Evolutionary conservation across 2,888 invertebrate species (phyloP), one percentile per base, ranked within the genome.

Genomic region (Serrognathus titanus): DNA sequence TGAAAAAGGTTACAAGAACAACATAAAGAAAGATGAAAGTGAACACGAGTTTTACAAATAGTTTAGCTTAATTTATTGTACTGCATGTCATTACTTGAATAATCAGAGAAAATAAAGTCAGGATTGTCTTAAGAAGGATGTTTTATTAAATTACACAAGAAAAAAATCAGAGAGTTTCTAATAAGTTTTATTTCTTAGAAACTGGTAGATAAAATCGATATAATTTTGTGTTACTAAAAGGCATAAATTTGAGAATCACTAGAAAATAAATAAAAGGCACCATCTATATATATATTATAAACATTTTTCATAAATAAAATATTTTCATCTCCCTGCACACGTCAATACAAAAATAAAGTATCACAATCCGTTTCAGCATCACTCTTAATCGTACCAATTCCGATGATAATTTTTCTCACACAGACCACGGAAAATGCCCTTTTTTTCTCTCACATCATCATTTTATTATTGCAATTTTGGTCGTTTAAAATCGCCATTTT

Each of bases 1-100:
- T 72, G 99, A 99, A 76, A 99, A 99, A 77, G 99, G 97, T 38
- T 99, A 99, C 82, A 99, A 99, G 76, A 98, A 97, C 75, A 98
- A 98, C 74, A 97, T 97, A 73, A 98, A 98, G 81, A 99, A 99
- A 76, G 98, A 99, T 78, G 97, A 97, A 77, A 92, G 96, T 70
- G 98, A 99, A 82, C 97, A 98, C 73, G 99, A 99, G 77, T 99
- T 99, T 81, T 99, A 99, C 80, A 98, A 97, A 85, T 99, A 95
- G 85, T 71, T 69, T 59, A 47, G 31, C 16, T 16, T 16, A 16
- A 16, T 16, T 16, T 31, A 31, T 6, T 31, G 24, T 31, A 3
- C 7, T 31, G 6, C 24, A 6, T 31, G 4, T 31, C 24, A 31
- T 31, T 31, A 7, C 4, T 6, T 31, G 24, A 31, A 31, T 31